These are phyloP conservation scores for Copidosoma floridanum DNA, from an alignment of 1,140 invertebrate species.

Conservation along the genomic window DNA sequence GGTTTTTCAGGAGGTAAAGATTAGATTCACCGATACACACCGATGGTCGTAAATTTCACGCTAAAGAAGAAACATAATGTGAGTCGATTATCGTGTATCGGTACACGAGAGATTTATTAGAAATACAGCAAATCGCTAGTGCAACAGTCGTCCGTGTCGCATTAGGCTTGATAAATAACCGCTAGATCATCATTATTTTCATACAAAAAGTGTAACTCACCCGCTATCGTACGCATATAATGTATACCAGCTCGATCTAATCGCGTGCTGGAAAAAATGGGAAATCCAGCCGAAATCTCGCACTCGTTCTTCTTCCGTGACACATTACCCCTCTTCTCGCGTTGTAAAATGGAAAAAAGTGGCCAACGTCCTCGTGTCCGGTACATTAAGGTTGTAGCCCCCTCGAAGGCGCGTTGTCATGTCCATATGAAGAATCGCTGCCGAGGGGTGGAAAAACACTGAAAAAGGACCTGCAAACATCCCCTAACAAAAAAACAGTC, in stretches of 20 bases:
- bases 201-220: not conserved
- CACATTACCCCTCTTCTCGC: not conserved
- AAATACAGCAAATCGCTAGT: too few species aligned
- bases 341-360: conserved; percentile 5
- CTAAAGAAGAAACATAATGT: too few species aligned
- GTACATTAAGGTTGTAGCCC: not conserved
- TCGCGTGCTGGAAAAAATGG: too few species aligned
- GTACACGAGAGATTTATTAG: too few species aligned
- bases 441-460: not conserved
- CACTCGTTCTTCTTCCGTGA: not conserved
- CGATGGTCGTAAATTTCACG: too few species aligned
- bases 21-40: too few species aligned
- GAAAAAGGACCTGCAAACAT: not conserved
- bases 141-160: too few species aligned
- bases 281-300: too few species aligned
- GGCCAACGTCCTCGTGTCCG: not conserved
- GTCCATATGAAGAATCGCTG: conserved; percentile 19
- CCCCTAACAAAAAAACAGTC: conserved; percentile 7
- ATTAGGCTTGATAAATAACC: too few species aligned
- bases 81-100: too few species aligned
- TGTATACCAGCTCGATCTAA: too few species aligned
- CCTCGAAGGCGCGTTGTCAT: not conserved
- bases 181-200: not conserved
- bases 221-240: not conserved
- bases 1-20: too few species aligned